Evolutionary conservation across 2,888 invertebrate species (phyloP), one percentile per base, ranked within the genome.

Genomic region (Apomyelois bistriatella): DNA sequence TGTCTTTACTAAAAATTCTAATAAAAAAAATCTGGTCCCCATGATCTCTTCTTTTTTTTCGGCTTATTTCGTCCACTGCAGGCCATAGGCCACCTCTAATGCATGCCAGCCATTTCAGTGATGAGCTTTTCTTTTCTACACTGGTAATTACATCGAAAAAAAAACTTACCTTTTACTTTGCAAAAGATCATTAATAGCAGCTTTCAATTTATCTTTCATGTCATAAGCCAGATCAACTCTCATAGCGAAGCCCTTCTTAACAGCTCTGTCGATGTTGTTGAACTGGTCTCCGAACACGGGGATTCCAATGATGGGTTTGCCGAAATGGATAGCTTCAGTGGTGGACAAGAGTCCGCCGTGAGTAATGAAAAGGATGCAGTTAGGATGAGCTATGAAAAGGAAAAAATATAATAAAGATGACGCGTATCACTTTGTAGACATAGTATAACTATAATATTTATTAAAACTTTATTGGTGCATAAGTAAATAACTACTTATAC

Each of bases 331-430:
- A 0, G 85, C 73, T 64, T 86, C 86, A 6, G 78, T 76, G 0
- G 79, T 82, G 0, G 86, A 86, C 0, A 86, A 61, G 48, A 74
- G 79, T 8, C 86, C 86, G n/a, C 86, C 85, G 28, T 85, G 85
- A 0, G 84, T 79, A 17, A 86, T 74, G 58, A 85, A 86, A 1
- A 85, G 51, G 36, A 70, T 79, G 1, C 76, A 47, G 37, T 85
- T 85, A 0, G 76, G 74, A 56, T 82, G 82, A 0, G 75, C 82
- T 83, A 68, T 56, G 73, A 59, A 48, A n/a, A 1, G 16, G 7
- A 22, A 22, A 22, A 8, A 10, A 46, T 4, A 38, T 12, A 40
- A 0, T 22, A 22, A 22, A 22, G n/a, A n/a, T n/a, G n/a, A n/a
- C n/a, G n/a, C n/a, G n/a, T n/a, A n/a, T n/a, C n/a, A n/a, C n/a